A percentile compares a stretch with the other conserved stretches of the same genome.
phyloP scores from a whole-genome alignment of 2,888 invertebrate genomes.

The Pollenia labialis region DNA sequence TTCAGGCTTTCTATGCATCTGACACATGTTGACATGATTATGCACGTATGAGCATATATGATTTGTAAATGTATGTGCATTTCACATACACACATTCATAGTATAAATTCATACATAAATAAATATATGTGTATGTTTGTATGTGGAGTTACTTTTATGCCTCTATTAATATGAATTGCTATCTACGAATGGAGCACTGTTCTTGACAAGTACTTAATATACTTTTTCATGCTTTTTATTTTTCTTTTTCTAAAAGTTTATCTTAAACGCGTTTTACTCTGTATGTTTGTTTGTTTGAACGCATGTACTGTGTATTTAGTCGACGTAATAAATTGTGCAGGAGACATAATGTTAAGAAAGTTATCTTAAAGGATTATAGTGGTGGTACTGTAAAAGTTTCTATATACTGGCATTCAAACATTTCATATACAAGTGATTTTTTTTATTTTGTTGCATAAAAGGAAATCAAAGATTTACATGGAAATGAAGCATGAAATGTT shows the following conservation, averaged over 20 bases:
- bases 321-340: slow-evolving; percentile 31
- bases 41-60: background rate
- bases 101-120: background rate
- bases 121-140: slow-evolving; percentile 18
- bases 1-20: slow-evolving; percentile 54
- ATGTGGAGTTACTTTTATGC: background rate
- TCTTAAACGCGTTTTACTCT: slow-evolving; percentile 27
- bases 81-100: background rate
- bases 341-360: slow-evolving; percentile 65
- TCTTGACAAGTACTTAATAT: slow-evolving; percentile 65
- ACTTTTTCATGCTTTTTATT: slow-evolving; percentile 33
- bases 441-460: slow-evolving; percentile 1
- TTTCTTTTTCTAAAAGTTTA: slow-evolving; percentile 1
- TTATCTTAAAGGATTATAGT: slow-evolving; percentile 68
- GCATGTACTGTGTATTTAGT: background rate
- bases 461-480: slow-evolving; percentile 36
- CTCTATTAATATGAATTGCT: slow-evolving; percentile 26
- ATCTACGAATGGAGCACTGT: slow-evolving; percentile 31
- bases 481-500: slow-evolving; percentile 28
- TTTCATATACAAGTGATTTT: background rate
- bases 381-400: slow-evolving; percentile 28
- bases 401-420: slow-evolving; percentile 38
- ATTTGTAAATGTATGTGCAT: slow-evolving; percentile 2
- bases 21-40: slow-evolving; percentile 53
- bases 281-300: background rate